phyloP scores from a whole-genome alignment of 2,888 invertebrate species.

The Ecliptopera silaceata region DNA sequence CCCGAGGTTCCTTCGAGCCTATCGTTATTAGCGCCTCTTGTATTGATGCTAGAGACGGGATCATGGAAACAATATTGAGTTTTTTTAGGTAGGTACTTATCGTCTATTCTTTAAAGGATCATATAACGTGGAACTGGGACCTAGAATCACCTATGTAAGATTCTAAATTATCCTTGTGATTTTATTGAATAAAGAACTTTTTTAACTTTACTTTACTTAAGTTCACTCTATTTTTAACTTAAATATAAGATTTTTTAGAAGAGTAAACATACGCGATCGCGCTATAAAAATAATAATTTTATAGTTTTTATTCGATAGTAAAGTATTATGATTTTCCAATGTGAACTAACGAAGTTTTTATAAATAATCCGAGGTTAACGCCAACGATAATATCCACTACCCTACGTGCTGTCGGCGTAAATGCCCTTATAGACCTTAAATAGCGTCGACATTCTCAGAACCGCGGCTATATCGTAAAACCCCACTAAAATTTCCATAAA shows the following conservation, averaged over 20 bases:
- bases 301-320: not conserved
- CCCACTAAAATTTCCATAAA: constrained; percentile 59
- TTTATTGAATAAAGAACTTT: constrained; percentile 9
- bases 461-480: constrained; percentile 54
- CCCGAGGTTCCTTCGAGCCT: constrained; percentile 31
- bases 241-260: too few species aligned
- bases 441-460: constrained; percentile 46
- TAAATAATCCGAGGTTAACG: constrained; percentile 35
- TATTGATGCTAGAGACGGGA: constrained; percentile 35
- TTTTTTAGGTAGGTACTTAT: too few species aligned
- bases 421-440: constrained; percentile 41
- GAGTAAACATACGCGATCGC: too few species aligned
- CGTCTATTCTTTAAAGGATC: too few species aligned
- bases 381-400: constrained; percentile 27
- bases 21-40: constrained; percentile 32
- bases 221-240: too few species aligned
- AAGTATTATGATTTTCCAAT: constrained; percentile 9
- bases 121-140: too few species aligned
- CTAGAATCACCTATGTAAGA: too few species aligned
- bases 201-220: constrained; percentile 1
- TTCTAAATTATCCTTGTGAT: too few species aligned
- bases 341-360: constrained; percentile 25
- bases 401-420: constrained; percentile 37
- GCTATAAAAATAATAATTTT: not conserved
- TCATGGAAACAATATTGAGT: too few species aligned